These are phyloP conservation scores for Dasyurus viverrinus DNA, from an alignment of 2,113 vertebrate species.

Conservation along the genomic window DNA sequence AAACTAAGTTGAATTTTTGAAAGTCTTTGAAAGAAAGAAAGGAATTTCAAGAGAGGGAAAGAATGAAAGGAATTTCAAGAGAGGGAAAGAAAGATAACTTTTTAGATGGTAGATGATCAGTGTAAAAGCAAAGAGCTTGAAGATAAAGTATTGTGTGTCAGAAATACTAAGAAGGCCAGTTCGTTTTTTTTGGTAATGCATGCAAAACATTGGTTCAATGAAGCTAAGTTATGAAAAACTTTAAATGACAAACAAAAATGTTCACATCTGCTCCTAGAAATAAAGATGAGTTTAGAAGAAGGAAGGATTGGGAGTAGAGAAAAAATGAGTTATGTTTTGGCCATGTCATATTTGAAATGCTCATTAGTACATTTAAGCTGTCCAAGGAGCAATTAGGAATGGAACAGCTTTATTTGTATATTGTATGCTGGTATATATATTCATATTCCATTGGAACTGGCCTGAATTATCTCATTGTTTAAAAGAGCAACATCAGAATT, in stretches of 20 bases:
- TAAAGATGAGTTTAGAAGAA: background rate
- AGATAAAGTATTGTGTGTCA: background rate
- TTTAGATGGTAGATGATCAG: background rate
- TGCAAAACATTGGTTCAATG: background rate
- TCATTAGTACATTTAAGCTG: background rate
- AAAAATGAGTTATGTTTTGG: background rate
- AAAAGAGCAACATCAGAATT: too few relatives aligned
- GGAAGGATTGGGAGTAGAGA: background rate
- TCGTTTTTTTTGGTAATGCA: background rate
- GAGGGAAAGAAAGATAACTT: background rate
- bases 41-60: too few relatives aligned
- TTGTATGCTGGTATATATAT: background rate
- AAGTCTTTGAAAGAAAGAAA: too few relatives aligned
- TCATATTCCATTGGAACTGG: too few relatives aligned
- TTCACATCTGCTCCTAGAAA: background rate
- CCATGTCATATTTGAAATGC: background rate
- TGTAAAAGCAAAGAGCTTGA: background rate
- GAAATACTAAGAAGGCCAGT: background rate
- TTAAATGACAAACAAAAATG: background rate
- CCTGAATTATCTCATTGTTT: too few relatives aligned
- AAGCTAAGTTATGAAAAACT: background rate
- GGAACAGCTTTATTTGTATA: background rate
- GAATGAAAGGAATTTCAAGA: too few relatives aligned
- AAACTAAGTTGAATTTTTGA: too few relatives aligned
- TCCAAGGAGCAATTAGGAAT: background rate